These are phyloP conservation scores for Ailuropoda melanoleuca DNA, from an alignment of 2,113 vertebrate genomes.

Conservation along the genomic window DNA sequence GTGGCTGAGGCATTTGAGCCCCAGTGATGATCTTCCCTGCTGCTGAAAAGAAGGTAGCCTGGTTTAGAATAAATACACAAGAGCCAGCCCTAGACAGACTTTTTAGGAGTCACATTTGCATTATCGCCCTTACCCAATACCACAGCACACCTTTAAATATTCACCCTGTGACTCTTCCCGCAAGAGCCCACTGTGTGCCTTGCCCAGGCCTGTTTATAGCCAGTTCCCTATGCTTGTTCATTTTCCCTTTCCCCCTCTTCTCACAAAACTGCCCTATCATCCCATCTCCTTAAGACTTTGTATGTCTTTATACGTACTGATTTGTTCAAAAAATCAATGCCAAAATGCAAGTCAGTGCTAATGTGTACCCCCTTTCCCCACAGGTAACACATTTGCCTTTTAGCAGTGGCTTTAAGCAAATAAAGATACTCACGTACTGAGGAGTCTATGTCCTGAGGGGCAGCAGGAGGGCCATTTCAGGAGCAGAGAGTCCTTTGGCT, in stretches of 20 bases:
- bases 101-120: not conserved
- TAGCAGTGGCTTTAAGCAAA: not conserved
- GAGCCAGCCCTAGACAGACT: not conserved
- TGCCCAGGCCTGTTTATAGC: not conserved
- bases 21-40: not conserved
- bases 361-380: not conserved
- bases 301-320: not conserved
- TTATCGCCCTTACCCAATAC: not conserved
- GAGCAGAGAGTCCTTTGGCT: not conserved
- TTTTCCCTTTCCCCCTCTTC: not conserved
- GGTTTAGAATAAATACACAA: not conserved
- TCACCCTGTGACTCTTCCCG: not conserved
- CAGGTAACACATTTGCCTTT: not conserved
- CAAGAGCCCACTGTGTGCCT: not conserved
- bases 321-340: not conserved
- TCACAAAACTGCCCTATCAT: not conserved
- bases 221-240: not conserved
- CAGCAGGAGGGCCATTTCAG: not conserved
- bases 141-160: not conserved
- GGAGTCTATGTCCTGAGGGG: not conserved
- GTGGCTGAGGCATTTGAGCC: not conserved
- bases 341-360: not conserved
- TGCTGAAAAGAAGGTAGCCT: not conserved
- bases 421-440: not conserved
- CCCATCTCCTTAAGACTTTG: not conserved